These are phyloP conservation scores for Platalea minor DNA, from an alignment of 2,797 vertebrate species.

Conservation along the genomic window DNA sequence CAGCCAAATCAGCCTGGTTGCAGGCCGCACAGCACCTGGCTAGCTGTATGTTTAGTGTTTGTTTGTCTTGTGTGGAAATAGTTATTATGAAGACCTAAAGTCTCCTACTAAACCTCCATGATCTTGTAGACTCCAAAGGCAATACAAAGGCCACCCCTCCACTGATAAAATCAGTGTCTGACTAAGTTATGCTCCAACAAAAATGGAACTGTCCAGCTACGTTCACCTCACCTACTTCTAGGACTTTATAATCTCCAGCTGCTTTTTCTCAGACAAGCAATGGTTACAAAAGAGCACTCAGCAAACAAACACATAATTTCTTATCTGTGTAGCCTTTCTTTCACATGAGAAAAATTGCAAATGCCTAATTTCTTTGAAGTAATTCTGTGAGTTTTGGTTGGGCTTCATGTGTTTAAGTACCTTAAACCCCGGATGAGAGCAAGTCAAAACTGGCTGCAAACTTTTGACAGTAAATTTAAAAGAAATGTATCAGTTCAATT, in stretches of 20 bases:
- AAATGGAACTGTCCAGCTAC: not conserved
- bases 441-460: not conserved
- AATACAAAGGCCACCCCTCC: not conserved
- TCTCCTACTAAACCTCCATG: not conserved
- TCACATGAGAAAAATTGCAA: conserved; percentile 29
- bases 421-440: not conserved
- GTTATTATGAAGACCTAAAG: not conserved
- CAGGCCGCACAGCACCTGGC: not conserved
- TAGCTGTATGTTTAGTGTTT: not conserved
- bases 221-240: not conserved
- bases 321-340: not conserved
- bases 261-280: conserved; percentile 40
- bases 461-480: not conserved
- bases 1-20: not conserved
- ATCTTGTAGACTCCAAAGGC: not conserved
- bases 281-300: not conserved
- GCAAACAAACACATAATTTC: not conserved
- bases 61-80: not conserved
- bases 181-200: not conserved
- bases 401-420: not conserved
- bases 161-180: not conserved
- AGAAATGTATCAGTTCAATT: not conserved
- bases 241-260: not conserved
- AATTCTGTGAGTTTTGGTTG: not conserved
- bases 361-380: conserved; percentile 6